A percentile compares a stretch with the other conserved stretches of the same genome.
Conservation (phyloP, 2,888 invertebrate genomes). For the Eupithecia tripunctaria region DNA sequence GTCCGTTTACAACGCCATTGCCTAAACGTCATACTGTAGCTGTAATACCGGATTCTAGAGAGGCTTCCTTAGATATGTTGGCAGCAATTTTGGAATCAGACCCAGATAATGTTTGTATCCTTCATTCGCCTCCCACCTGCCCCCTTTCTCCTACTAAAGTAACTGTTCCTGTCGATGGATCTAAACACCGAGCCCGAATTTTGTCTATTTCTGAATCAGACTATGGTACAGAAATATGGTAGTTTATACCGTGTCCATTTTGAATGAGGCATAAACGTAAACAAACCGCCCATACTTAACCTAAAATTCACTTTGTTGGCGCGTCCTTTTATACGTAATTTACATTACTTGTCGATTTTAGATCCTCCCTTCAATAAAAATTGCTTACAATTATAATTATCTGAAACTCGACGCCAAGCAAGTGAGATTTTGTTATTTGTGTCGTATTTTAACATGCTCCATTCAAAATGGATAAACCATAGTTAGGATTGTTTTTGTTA, state of each 20-base stretch:
- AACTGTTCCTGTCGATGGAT: constrained; percentile 86
- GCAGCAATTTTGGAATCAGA: constrained; percentile 81
- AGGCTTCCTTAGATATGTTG: constrained; percentile 73
- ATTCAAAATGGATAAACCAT: no score
- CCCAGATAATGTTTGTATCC: constrained; percentile 71
- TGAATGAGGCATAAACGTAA: no score
- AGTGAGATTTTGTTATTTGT: no score
- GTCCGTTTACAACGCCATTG: constrained; percentile 75
- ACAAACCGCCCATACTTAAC: no score
- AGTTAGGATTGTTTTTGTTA: background rate
- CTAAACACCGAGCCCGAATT: constrained; percentile 86
- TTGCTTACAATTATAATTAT: no score
- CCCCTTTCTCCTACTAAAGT: constrained; percentile 84
- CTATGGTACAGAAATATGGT: constrained; percentile 91
- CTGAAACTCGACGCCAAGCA: no score
- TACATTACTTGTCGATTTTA: no score
- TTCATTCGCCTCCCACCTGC: constrained; percentile 78
- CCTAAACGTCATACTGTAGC: constrained; percentile 75
- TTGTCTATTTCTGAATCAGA: constrained; percentile 86
- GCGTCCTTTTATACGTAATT: no score
- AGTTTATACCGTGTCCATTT: no score
- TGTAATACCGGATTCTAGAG: constrained; percentile 69
- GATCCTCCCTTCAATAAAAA: no score
- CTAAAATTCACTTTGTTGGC: no score
- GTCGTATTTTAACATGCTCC: no score